These are phyloP conservation scores for Dromas ardeola DNA, from an alignment of 2,113 vertebrate species.

Conservation along the genomic window DNA sequence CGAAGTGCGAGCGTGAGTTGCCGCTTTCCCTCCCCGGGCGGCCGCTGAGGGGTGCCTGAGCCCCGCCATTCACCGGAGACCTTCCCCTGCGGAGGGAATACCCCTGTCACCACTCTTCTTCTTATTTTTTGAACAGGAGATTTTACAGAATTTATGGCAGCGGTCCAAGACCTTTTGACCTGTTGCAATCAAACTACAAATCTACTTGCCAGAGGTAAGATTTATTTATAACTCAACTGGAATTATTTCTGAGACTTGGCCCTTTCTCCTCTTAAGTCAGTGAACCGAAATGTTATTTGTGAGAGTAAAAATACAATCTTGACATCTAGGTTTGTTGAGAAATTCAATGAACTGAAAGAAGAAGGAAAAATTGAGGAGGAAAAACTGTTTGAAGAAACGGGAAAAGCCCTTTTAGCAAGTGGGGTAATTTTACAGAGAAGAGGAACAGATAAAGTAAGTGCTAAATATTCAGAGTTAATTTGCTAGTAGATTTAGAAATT, in stretches of 20 bases:
- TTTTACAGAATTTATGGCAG: conserved; percentile 84
- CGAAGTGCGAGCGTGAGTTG: conserved; percentile 87
- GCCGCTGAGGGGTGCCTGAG: not conserved
- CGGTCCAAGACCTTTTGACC: conserved; percentile 78
- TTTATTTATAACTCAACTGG: not conserved
- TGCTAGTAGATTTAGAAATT: not conserved
- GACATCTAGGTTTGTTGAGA: conserved; percentile 86
- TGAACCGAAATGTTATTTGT: accelerated
- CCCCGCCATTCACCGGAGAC: accelerated
- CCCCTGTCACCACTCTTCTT: accelerated
- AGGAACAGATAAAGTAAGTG: conserved; percentile 77
- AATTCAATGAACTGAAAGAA: conserved; percentile 81
- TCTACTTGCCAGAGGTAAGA: conserved; percentile 87
- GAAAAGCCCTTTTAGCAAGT: conserved; percentile 83
- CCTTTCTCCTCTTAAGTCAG: accelerated
- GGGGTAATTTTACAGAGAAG: conserved; percentile 80
- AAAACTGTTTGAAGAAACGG: conserved; percentile 84
- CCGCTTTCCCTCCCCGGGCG: not conserved
- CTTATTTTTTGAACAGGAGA: conserved; percentile 71
- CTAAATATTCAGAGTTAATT: not conserved
- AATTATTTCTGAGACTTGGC: too few relatives aligned
- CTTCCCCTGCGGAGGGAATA: accelerated
- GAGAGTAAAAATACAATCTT: not conserved
- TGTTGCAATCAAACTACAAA: conserved; percentile 79
- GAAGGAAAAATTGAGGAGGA: conserved; percentile 76